Conservation (phyloP, 2,113 vertebrate genomes). For the Ceyx cyanopectus region DNA sequence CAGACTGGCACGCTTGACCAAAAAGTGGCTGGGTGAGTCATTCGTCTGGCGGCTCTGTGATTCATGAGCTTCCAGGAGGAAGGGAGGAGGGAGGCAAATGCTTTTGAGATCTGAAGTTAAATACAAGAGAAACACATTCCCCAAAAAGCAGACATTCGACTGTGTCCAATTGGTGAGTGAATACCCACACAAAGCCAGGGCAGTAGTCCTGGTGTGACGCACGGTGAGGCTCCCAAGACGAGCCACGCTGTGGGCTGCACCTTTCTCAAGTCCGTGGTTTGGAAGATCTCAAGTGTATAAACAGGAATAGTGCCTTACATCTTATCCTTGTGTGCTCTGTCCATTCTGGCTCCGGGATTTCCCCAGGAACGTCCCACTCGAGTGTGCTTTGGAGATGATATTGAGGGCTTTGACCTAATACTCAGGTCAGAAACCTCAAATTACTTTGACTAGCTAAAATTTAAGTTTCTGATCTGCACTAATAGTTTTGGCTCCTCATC, state of each 20-base stretch:
- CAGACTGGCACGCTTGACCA: slow-evolving; percentile 69
- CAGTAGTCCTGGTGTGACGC: not conserved
- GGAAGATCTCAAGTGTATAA: not conserved
- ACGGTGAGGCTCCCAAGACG: not conserved
- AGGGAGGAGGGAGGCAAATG: slow-evolving; percentile 54
- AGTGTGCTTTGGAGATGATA: not conserved
- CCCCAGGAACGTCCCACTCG: not conserved
- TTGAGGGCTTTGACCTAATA: not conserved
- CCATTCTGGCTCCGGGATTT: not conserved
- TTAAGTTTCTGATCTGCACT: not conserved
- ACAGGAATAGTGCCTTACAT: not conserved
- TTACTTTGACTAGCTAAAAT: not conserved
- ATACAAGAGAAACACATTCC: slow-evolving; percentile 62
- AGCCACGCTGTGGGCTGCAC: not conserved
- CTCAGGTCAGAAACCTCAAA: not conserved
- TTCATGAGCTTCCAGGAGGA: slow-evolving; percentile 70
- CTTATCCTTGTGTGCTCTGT: not conserved
- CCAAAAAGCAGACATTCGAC: slow-evolving; percentile 21
- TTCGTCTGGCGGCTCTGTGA: slow-evolving; percentile 66
- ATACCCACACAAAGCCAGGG: slow-evolving; percentile 38
- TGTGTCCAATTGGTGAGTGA: slow-evolving; percentile 46
- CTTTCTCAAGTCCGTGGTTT: not conserved
- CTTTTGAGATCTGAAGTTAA: slow-evolving; percentile 61
- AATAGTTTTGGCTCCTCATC: not conserved
- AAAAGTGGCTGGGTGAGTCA: slow-evolving; percentile 59